These are phyloP conservation scores for Hypomecis punctinalis DNA, from an alignment of 2,888 invertebrate species.

Conservation along the genomic window DNA sequence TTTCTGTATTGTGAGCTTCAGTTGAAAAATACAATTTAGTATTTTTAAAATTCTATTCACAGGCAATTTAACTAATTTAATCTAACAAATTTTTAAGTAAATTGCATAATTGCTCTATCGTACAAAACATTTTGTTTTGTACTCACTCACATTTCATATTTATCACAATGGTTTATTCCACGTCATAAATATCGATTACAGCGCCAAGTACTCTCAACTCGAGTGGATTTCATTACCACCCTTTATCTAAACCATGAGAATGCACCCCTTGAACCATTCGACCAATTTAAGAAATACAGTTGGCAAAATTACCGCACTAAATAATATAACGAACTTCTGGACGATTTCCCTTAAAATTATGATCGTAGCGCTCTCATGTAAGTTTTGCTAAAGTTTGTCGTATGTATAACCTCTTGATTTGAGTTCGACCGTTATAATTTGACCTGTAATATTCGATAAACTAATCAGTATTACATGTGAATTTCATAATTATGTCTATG, in stretches of 20 bases:
- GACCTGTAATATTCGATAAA: neutral
- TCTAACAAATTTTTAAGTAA: no score
- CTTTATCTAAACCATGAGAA: conserved; percentile 40
- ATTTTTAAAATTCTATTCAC: no score
- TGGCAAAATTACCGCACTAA: neutral
- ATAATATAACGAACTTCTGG: neutral
- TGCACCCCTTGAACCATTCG: neutral
- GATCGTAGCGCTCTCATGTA: neutral
- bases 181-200: conserved; percentile 73
- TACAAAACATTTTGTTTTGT: no score
- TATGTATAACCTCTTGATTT: conserved; percentile 15
- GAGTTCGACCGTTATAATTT: conserved; percentile 7
- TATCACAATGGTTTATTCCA: conserved; percentile 20
- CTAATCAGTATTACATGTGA: neutral
- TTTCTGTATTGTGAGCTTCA: no score
- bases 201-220: conserved; percentile 53
- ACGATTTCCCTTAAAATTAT: neutral
- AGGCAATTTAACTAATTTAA: no score
- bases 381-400: neutral
- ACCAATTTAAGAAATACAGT: neutral
- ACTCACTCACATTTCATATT: conserved; percentile 5
- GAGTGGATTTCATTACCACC: conserved; percentile 50
- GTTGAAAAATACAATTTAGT: no score
- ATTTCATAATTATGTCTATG: neutral
- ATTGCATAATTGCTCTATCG: no score